A percentile compares a stretch with the other conserved stretches of the same genome.
Evolutionary conservation across 2,888 invertebrate genomes (phyloP).

Genomic region (Tholera decimalis): DNA sequence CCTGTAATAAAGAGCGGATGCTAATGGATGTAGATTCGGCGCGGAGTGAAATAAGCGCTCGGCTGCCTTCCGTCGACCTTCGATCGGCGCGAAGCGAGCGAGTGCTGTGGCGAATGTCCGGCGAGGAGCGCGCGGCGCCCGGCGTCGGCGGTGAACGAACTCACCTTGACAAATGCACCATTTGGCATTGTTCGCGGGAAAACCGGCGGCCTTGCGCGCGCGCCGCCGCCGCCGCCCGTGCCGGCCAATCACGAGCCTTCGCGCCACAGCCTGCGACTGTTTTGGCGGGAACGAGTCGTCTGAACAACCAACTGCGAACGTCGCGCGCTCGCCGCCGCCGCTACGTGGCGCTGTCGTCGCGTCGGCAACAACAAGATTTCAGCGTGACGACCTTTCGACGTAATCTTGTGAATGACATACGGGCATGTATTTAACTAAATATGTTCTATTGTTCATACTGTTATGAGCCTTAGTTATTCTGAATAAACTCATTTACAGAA

Average conservation of each 20-base stretch:
- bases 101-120: conserved; percentile 83
- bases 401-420: conserved; percentile 79
- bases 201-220: conserved; percentile 91
- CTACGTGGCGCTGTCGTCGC: conserved; percentile 73
- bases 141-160: conserved; percentile 91
- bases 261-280: conserved; percentile 90
- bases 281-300: conserved; percentile 84
- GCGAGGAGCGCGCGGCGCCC: conserved; percentile 77
- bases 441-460: conserved; percentile 58
- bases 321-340: conserved; percentile 74
- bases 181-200: conserved; percentile 92
- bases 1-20: conserved; percentile 84
- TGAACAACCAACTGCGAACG: conserved; percentile 67
- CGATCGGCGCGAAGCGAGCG: conserved; percentile 82
- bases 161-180: conserved; percentile 92
- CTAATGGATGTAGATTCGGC: conserved; percentile 84
- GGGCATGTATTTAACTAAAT: conserved; percentile 67
- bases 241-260: conserved; percentile 87
- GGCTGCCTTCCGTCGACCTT: conserved; percentile 88
- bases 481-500: conserved; percentile 2
- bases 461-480: conserved; percentile 19
- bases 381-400: conserved; percentile 80
- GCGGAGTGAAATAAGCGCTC: conserved; percentile 76
- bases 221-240: conserved; percentile 79
- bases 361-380: conserved; percentile 76